Evolutionary conservation across 2,797 vertebrate genomes (phyloP).

Genomic region (Onychomys arenicola): DNA sequence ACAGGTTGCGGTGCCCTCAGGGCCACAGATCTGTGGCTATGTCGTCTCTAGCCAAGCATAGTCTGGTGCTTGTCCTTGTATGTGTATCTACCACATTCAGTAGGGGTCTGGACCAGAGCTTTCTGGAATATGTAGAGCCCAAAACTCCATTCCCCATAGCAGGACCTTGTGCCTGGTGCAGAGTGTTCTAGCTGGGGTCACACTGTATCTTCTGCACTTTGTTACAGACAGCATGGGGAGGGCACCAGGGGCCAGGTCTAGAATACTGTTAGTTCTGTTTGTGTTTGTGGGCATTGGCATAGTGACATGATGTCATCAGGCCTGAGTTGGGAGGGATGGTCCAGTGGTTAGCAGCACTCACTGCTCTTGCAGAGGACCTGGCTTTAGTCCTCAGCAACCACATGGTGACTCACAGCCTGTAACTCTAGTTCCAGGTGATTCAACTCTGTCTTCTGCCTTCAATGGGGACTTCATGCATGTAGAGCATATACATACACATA

Average conservation of each 20-base stretch:
- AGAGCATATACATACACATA: too few relatives aligned
- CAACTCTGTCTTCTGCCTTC: background rate
- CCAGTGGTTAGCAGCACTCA: background rate
- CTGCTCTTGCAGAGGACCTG: background rate
- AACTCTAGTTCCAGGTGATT: background rate
- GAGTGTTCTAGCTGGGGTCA: background rate
- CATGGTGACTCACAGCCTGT: background rate
- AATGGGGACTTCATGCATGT: background rate
- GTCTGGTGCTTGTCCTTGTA: too few relatives aligned
- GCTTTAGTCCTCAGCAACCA: background rate
- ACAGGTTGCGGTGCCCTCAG: background rate
- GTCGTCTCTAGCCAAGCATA: background rate
- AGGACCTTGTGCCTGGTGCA: background rate
- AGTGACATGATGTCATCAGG: background rate
- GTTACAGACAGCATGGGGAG: too few relatives aligned
- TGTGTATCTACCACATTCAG: too few relatives aligned
- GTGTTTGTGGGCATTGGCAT: background rate
- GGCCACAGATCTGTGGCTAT: rapidly evolving
- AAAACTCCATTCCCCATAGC: too few relatives aligned
- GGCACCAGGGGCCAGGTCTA: rapidly evolving
- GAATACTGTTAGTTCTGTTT: rapidly evolving
- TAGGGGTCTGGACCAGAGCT: background rate
- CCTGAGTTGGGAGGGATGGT: background rate
- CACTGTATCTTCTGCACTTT: rapidly evolving
- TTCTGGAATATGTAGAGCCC: rapidly evolving